Percentiles rank a stretch among this genome's conserved stretches.
These are phyloP conservation scores for Mesoligia furuncula DNA, from an alignment of 2,888 invertebrate genomes.

Conservation along the genomic window DNA sequence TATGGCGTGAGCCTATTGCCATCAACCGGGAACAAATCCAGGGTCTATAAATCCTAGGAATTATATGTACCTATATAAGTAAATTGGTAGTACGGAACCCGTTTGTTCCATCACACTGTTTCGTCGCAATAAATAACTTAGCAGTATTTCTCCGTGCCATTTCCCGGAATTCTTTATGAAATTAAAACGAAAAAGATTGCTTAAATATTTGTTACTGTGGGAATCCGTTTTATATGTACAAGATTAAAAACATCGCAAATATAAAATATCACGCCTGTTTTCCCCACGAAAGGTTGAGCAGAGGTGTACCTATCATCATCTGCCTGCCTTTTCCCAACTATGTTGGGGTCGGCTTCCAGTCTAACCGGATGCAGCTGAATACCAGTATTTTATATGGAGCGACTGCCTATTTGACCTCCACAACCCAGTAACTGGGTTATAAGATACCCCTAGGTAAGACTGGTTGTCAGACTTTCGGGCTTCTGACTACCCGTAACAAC, in stretches of 20 bases:
- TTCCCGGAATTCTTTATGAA: conserved; percentile 8
- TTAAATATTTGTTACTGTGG: not conserved
- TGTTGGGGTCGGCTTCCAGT: too few relatives aligned
- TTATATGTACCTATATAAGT: conserved; percentile 3
- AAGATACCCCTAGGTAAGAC: too few relatives aligned
- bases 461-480: too few relatives aligned
- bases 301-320: too few relatives aligned
- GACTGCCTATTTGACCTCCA: too few relatives aligned
- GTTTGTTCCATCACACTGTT: not conserved
- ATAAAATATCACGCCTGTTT: not conserved
- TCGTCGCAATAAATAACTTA: not conserved
- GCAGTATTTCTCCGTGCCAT: not conserved
- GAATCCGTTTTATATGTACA: not conserved
- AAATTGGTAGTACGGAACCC: conserved; percentile 21
- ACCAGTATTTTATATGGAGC: too few relatives aligned
- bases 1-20: conserved; percentile 1
- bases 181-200: conserved; percentile 2
- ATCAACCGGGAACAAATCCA: conserved; percentile 1
- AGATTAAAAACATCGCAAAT: conserved; percentile 2
- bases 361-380: too few relatives aligned
- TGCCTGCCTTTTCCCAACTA: too few relatives aligned
- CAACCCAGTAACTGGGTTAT: too few relatives aligned
- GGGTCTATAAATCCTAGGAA: conserved; percentile 15
- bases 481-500: too few relatives aligned
- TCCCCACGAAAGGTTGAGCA: not conserved